phyloP scores from a whole-genome alignment of 2,888 invertebrate species.

The Plagodis dolabraria region DNA sequence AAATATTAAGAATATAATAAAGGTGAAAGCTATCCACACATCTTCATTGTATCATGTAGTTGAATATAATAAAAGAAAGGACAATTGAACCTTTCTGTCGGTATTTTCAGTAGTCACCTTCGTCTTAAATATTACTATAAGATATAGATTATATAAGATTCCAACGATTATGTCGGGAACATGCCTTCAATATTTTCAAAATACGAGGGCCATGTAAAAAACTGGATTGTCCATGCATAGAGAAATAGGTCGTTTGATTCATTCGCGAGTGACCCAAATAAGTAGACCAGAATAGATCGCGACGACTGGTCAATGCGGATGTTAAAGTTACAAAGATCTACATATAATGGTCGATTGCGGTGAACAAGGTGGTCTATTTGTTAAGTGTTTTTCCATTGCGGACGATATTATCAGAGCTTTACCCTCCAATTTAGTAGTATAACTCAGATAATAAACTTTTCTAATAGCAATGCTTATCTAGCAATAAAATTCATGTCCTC shows the following conservation, averaged over 20 bases:
- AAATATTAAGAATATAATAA: too few relatives aligned
- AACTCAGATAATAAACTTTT: too few relatives aligned
- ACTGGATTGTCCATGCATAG: constrained; percentile 43
- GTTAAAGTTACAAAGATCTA: constrained; percentile 13
- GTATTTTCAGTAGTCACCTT: too few relatives aligned
- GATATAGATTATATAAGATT: background rate
- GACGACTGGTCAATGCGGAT: constrained; percentile 1
- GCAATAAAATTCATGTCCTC: too few relatives aligned
- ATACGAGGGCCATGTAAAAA: constrained; percentile 24
- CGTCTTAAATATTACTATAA: too few relatives aligned
- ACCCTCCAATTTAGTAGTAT: too few relatives aligned
- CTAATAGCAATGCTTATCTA: too few relatives aligned
- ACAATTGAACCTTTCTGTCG: too few relatives aligned
- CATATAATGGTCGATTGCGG: constrained; percentile 18
- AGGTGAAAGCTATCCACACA: too few relatives aligned
- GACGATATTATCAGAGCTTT: constrained; percentile 1
- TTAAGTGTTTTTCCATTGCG: constrained; percentile 3
- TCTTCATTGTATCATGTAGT: too few relatives aligned
- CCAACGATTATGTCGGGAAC: constrained; percentile 5
- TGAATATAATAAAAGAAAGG: too few relatives aligned
- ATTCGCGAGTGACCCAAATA: constrained; percentile 53
- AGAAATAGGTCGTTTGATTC: constrained; percentile 54
- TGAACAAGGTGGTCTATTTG: background rate
- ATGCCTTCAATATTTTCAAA: constrained; percentile 17
- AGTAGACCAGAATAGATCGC: constrained; percentile 32